Evolutionary conservation across 2,113 vertebrate species (phyloP).

Genomic region (Stomatorhinus ivindoensis): DNA sequence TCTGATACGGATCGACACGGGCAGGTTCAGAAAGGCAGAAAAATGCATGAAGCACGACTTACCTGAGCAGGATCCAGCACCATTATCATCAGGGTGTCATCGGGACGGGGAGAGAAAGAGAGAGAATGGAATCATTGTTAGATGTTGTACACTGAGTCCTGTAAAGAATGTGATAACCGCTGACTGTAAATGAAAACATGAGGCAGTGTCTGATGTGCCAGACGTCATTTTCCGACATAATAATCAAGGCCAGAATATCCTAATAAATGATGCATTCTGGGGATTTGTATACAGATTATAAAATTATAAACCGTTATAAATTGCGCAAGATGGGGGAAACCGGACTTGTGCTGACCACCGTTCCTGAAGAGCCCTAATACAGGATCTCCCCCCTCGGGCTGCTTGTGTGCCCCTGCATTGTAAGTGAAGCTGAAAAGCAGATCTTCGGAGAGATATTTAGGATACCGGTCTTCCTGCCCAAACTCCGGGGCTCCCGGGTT

Average conservation of each 20-base stretch:
- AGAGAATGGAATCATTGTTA: constrained; percentile 8
- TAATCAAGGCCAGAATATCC: neutral
- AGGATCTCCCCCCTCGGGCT: neutral
- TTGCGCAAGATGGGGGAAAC: neutral
- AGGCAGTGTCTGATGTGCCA: neutral
- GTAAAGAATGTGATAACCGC: neutral
- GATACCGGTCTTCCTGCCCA: neutral
- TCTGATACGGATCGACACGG: neutral
- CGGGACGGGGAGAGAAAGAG: neutral
- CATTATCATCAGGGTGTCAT: neutral
- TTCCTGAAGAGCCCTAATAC: neutral
- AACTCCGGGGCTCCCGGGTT: neutral
- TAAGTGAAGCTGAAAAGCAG: neutral
- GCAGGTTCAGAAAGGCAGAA: neutral
- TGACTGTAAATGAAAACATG: neutral
- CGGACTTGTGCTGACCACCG: neutral
- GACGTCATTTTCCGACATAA: neutral
- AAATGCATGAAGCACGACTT: constrained; percentile 11
- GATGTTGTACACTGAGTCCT: neutral
- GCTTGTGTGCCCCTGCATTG: neutral
- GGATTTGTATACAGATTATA: neutral
- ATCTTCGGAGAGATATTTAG: neutral
- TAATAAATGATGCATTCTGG: neutral
- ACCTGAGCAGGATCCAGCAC: constrained; percentile 21
- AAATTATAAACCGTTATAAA: neutral